phyloP scores from a whole-genome alignment of 2,797 vertebrate species.

The Corythornis leucogaster region DNA sequence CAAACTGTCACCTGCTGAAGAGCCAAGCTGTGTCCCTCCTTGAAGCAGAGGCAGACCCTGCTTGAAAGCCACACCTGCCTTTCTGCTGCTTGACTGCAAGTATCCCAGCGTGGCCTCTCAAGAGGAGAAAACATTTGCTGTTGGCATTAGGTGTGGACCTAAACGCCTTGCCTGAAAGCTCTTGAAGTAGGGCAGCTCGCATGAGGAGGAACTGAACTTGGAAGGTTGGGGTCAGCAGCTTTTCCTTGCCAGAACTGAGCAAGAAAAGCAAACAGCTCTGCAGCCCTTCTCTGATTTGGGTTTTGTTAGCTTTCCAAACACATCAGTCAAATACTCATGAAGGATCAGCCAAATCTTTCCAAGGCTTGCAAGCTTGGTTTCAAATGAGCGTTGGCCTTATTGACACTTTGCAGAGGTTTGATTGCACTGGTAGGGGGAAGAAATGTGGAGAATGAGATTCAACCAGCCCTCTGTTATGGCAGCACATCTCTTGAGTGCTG shows the following conservation, averaged over 20 bases:
- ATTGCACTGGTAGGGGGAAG: background rate
- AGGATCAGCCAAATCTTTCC: background rate
- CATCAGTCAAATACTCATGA: background rate
- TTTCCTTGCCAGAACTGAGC: background rate
- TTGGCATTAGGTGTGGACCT: background rate
- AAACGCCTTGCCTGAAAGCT: background rate
- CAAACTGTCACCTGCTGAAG: background rate
- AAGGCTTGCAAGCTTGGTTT: background rate
- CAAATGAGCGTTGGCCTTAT: background rate
- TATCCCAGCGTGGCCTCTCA: background rate
- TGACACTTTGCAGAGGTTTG: background rate
- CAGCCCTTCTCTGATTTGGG: background rate
- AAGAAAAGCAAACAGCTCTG: conserved; percentile 48
- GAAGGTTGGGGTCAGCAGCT: conserved; percentile 5
- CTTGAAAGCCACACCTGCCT: background rate
- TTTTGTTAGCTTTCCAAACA: conserved; percentile 43
- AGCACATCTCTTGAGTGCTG: background rate
- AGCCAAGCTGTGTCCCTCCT: background rate
- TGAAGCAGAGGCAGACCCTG: background rate
- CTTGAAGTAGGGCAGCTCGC: background rate
- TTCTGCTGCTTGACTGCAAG: background rate
- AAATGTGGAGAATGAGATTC: background rate
- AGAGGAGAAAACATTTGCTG: background rate
- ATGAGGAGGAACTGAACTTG: background rate
- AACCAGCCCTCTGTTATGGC: background rate